Evolutionary conservation across 2,113 vertebrate genomes (phyloP).

Genomic region (Scopus umbretta): DNA sequence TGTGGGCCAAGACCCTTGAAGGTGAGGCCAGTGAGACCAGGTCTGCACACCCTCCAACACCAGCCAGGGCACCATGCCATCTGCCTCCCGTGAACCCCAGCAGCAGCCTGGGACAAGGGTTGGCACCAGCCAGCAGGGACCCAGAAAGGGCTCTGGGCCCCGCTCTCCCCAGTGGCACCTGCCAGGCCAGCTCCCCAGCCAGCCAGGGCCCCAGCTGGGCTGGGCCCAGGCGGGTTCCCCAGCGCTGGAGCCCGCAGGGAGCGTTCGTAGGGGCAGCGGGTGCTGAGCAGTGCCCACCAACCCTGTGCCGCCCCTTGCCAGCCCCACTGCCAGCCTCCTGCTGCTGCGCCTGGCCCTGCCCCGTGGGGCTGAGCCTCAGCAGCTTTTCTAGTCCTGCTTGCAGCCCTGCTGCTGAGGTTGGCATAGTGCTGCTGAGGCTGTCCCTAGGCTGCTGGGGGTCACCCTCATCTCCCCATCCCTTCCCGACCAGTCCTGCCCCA

Average conservation of each 20-base stretch:
- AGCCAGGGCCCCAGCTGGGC: constrained; percentile 25
- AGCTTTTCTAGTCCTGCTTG: not conserved
- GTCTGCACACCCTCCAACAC: not conserved
- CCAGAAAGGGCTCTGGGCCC: not conserved
- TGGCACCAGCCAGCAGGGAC: not conserved
- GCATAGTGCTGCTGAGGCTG: not conserved
- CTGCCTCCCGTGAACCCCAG: not conserved
- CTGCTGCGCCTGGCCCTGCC: not conserved
- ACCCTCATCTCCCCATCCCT: not conserved
- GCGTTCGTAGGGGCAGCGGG: not conserved
- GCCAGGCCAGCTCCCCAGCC: not conserved
- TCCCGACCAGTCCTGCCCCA: constrained; percentile 1
- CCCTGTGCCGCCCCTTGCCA: not conserved
- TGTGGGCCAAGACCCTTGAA: constrained; percentile 4
- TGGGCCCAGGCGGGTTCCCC: constrained; percentile 18
- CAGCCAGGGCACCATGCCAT: constrained; percentile 28
- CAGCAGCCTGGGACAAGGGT: not conserved
- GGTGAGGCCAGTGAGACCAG: constrained; percentile 20
- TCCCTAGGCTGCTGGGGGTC: not conserved
- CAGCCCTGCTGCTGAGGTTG: not conserved
- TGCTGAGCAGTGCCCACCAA: not conserved
- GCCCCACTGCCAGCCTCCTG: not conserved
- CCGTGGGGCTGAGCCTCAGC: not conserved
- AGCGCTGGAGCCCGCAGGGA: not conserved
- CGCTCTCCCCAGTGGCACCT: not conserved